phyloP scores from a whole-genome alignment of 2,888 invertebrate species.

The Agrenia bidenticulata region DNA sequence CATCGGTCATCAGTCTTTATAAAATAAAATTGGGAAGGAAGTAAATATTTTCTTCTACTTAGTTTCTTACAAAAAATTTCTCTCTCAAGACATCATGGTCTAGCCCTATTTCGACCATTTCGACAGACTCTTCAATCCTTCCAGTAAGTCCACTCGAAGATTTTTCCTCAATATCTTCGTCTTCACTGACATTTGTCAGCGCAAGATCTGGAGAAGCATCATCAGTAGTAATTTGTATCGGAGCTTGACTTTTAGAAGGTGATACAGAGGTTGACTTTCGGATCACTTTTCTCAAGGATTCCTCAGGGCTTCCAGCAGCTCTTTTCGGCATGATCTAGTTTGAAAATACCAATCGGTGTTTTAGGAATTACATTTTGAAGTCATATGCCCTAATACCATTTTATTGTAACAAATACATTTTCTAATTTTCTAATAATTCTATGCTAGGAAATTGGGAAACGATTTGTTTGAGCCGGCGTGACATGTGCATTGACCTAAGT shows the following conservation, averaged over 20 bases:
- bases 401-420: no score
- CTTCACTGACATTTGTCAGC: conserved; percentile 17
- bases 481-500: no score
- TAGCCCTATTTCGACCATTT: conserved; percentile 15
- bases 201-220: not conserved
- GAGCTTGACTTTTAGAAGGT: not conserved
- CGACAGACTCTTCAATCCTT: not conserved
- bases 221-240: not conserved
- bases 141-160: not conserved
- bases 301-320: not conserved
- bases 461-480: no score
- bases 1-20: no score
- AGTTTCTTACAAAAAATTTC: conserved; percentile 28
- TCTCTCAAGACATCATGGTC: conserved; percentile 11
- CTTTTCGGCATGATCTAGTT: conserved; percentile 17
- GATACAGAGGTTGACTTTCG: conserved; percentile 4
- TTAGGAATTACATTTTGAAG: no score
- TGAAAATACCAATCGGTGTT: no score
- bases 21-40: no score
- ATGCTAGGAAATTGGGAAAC: no score
- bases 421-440: no score
- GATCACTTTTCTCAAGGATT: conserved; percentile 12
- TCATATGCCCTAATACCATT: no score
- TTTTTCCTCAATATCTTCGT: conserved; percentile 1
- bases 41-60: no score